These are phyloP conservation scores for Oncopodura yosiiana DNA, from an alignment of 1,140 invertebrate species.

Conservation along the genomic window DNA sequence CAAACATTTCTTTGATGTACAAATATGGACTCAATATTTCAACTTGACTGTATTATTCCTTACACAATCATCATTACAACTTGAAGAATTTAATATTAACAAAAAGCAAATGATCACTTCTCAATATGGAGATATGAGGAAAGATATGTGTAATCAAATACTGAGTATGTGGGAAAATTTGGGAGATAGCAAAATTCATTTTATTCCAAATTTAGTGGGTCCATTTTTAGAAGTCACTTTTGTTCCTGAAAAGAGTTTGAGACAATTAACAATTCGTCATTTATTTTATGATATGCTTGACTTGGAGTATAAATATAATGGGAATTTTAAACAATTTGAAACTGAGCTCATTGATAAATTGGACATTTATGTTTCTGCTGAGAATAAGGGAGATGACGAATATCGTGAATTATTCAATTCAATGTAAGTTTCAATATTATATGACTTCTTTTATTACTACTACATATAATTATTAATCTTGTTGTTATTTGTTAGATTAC, in stretches of 20 bases:
- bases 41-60: slow-evolving; percentile 77
- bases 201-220: slow-evolving; percentile 87
- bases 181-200: slow-evolving; percentile 71
- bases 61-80: slow-evolving; percentile 73
- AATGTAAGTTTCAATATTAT: slow-evolving; percentile 47
- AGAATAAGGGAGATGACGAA: slow-evolving; percentile 87
- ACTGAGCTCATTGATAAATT: slow-evolving; percentile 86
- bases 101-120: slow-evolving; percentile 59
- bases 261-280: slow-evolving; percentile 83
- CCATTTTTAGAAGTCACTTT: slow-evolving; percentile 88
- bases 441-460: not conserved
- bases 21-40: slow-evolving; percentile 85
- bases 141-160: slow-evolving; percentile 86
- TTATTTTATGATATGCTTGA: slow-evolving; percentile 93
- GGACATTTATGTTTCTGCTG: slow-evolving; percentile 72
- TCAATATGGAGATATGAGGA: slow-evolving; percentile 79
- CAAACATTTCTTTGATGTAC: slow-evolving; percentile 51
- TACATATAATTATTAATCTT: slow-evolving; percentile 10
- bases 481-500: slow-evolving; percentile 50
- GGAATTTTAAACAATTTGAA: slow-evolving; percentile 80
- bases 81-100: slow-evolving; percentile 70
- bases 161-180: slow-evolving; percentile 50
- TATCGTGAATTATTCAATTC: slow-evolving; percentile 83
- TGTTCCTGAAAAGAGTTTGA: slow-evolving; percentile 74
- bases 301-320: slow-evolving; percentile 69